These are phyloP conservation scores for Dendrocincla fuliginosa DNA, from an alignment of 2,797 vertebrate species.

Conservation along the genomic window DNA sequence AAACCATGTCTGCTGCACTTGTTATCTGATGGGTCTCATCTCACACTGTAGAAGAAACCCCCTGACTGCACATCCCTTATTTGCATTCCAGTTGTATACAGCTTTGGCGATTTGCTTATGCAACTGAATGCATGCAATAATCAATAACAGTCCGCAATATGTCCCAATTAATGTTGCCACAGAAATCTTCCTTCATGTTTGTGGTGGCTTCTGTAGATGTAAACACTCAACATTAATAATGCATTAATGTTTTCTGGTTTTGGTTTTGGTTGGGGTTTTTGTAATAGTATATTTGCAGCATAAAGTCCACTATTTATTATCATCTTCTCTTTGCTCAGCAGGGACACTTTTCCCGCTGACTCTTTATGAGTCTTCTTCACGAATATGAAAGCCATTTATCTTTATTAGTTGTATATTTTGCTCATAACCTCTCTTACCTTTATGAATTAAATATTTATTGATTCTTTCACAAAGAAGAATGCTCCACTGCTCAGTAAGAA, in stretches of 20 bases:
- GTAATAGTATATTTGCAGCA: neutral
- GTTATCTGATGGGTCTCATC: neutral
- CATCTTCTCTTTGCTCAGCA: constrained; percentile 30
- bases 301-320: constrained; percentile 23
- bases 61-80: neutral
- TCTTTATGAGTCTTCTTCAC: constrained; percentile 31
- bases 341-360: constrained; percentile 4
- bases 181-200: constrained; percentile 23
- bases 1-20: neutral
- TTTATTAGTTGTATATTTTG: constrained; percentile 56
- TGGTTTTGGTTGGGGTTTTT: neutral
- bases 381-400: neutral
- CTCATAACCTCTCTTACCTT: constrained; percentile 17
- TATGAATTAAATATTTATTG: constrained; percentile 63
- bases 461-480: constrained; percentile 24
- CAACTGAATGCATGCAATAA: neutral
- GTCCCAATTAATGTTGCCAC: constrained; percentile 8
- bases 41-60: neutral
- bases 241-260: neutral
- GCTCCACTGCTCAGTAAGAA: neutral
- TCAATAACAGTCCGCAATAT: neutral
- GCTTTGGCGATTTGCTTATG: constrained; percentile 1
- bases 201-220: constrained; percentile 19
- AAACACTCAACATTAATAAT: constrained; percentile 19
- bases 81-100: neutral